phyloP scores from a whole-genome alignment of 2,888 invertebrate species.

The Morpho helenor region DNA sequence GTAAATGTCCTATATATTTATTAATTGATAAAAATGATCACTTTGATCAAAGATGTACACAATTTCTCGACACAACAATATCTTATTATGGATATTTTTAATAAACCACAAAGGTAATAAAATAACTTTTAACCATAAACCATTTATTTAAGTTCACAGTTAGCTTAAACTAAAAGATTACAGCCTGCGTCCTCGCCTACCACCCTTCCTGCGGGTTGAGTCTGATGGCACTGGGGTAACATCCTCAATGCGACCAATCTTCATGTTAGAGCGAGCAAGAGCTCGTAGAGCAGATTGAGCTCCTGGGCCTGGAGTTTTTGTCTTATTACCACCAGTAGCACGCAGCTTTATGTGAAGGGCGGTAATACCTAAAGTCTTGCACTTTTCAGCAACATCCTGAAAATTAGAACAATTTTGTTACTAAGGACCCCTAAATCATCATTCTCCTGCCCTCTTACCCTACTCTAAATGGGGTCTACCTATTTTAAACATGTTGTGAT shows the following conservation, averaged over 20 bases:
- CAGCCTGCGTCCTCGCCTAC: constrained; percentile 99
- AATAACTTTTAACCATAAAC: constrained; percentile 51
- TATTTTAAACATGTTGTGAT: no score
- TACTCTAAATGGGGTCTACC: no score
- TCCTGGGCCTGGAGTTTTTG: constrained; percentile 99
- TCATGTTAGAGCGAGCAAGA: constrained; percentile 98
- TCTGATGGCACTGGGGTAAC: constrained; percentile 99
- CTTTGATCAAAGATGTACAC: no score
- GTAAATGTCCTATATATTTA: no score
- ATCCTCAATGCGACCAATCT: constrained; percentile 99
- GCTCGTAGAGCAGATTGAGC: constrained; percentile 99
- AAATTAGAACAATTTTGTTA: constrained; percentile 21
- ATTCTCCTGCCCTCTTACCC: no score
- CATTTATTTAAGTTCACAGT: constrained; percentile 67
- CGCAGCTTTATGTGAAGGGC: constrained; percentile 98
- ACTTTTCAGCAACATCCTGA: constrained; percentile 99
- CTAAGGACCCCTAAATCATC: no score
- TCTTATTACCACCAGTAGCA: constrained; percentile 99
- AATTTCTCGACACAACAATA: no score
- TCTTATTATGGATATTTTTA: no score
- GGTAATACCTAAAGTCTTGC: constrained; percentile 97
- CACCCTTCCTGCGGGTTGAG: constrained; percentile 99
- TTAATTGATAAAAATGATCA: no score
- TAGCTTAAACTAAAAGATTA: constrained; percentile 81
- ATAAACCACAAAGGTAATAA: constrained; percentile 29